phyloP scores from a whole-genome alignment of 2,113 vertebrate genomes.

The Jaculus jaculus region DNA sequence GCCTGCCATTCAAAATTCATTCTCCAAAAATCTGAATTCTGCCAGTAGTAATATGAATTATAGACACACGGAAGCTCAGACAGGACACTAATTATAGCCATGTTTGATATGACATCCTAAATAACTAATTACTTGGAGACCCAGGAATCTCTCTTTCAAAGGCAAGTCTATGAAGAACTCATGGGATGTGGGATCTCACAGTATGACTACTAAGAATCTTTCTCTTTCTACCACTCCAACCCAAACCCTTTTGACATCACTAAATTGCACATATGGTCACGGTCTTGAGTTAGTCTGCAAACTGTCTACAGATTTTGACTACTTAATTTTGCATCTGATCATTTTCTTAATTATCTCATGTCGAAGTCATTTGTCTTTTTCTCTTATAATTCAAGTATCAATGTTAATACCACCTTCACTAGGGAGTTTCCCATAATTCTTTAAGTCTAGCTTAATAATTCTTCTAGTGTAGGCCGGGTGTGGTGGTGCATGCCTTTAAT shows the following conservation, averaged over 20 bases:
- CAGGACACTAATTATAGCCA: fast-evolving
- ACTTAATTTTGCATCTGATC: neutral
- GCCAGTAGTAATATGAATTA: neutral
- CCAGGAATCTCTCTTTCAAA: neutral
- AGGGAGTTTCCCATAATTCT: neutral
- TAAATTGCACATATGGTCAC: neutral
- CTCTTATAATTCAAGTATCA: neutral
- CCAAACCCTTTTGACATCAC: neutral
- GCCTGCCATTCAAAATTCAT: neutral
- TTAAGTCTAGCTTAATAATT: neutral
- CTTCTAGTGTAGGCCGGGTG: neutral
- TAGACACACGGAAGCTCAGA: neutral
- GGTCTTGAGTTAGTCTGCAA: neutral
- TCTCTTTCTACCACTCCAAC: neutral
- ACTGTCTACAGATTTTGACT: neutral
- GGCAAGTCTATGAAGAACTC: neutral
- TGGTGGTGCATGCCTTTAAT: too few relatives aligned
- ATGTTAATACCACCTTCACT: neutral
- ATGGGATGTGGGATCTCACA: neutral
- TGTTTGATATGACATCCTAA: neutral
- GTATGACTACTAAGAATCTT: neutral
- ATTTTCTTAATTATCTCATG: neutral
- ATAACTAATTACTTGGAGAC: neutral
- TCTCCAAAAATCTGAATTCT: neutral
- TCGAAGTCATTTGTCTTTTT: neutral